Percentiles rank a stretch among this genome's conserved stretches.
These are phyloP conservation scores for Madoqua kirkii DNA, from an alignment of 2,113 vertebrate species.

Conservation along the genomic window DNA sequence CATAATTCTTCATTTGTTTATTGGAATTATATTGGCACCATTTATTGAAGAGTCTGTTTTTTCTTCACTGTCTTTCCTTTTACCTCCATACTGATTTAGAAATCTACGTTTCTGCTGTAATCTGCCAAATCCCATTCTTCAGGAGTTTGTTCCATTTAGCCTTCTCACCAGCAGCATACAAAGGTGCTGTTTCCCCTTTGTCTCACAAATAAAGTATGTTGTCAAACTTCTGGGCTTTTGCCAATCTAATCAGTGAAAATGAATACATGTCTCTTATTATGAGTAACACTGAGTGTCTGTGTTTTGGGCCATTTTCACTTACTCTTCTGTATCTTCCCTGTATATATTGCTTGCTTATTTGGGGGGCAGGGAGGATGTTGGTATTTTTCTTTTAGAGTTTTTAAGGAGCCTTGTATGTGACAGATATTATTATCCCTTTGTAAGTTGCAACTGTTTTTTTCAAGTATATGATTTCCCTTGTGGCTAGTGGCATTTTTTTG, in stretches of 20 bases:
- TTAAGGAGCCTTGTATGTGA: neutral
- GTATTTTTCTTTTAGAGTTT: neutral
- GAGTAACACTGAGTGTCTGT: neutral
- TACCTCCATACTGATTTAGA: neutral
- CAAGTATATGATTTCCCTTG: neutral
- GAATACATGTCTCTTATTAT: neutral
- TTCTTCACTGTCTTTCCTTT: neutral
- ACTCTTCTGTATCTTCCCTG: neutral
- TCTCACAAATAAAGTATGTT: neutral
- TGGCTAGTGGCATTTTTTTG: neutral
- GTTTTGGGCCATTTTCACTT: constrained; percentile 10
- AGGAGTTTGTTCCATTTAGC: neutral
- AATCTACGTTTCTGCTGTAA: neutral
- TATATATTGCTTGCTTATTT: neutral
- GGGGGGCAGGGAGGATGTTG: neutral
- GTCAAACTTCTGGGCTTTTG: neutral
- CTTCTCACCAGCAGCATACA: neutral
- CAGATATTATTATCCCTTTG: neutral
- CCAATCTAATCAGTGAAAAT: neutral
- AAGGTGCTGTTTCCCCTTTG: neutral
- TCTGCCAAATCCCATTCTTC: neutral
- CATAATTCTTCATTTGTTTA: neutral
- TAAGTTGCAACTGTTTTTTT: neutral
- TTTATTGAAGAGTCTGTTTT: neutral
- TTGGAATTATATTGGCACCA: neutral